Conservation (phyloP, 2,797 vertebrate species). For the Acanthurus leucopareius region DNA sequence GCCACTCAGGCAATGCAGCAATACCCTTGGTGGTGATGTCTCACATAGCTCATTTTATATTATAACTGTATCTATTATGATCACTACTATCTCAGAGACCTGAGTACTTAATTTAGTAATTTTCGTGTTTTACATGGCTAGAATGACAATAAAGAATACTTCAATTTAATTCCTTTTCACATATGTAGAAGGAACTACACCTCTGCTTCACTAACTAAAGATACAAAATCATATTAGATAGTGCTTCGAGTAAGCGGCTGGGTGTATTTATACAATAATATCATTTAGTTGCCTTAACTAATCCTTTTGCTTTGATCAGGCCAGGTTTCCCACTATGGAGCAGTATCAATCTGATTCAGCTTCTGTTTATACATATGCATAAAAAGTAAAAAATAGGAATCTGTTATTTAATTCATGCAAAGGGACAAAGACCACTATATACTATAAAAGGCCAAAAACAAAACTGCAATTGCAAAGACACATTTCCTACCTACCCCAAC, state of each 20-base stretch:
- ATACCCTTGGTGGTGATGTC: no score
- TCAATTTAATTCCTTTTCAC: not conserved
- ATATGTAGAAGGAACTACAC: not conserved
- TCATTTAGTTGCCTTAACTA: not conserved
- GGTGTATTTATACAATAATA: not conserved
- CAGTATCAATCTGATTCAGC: not conserved
- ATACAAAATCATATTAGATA: slow-evolving; percentile 1
- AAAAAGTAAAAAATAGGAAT: not conserved
- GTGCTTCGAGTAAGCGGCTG: not conserved
- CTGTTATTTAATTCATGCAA: not conserved
- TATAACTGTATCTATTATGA: no score
- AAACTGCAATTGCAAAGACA: slow-evolving; percentile 3
- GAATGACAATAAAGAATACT: no score
- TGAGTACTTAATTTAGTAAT: no score
- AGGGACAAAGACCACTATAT: no score
- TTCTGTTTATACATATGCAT: not conserved
- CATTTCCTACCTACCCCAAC: slow-evolving; percentile 28
- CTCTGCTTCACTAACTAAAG: not conserved
- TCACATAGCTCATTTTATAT: no score
- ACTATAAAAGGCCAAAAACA: not conserved
- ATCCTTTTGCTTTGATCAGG: not conserved
- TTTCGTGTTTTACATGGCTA: no score
- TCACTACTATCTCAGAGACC: no score
- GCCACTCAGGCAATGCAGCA: no score
- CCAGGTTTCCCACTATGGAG: not conserved